Percentiles rank a stretch among this genome's conserved stretches.
These are phyloP conservation scores for Lycaena phlaeas DNA, from an alignment of 2,888 invertebrate genomes.

Conservation along the genomic window DNA sequence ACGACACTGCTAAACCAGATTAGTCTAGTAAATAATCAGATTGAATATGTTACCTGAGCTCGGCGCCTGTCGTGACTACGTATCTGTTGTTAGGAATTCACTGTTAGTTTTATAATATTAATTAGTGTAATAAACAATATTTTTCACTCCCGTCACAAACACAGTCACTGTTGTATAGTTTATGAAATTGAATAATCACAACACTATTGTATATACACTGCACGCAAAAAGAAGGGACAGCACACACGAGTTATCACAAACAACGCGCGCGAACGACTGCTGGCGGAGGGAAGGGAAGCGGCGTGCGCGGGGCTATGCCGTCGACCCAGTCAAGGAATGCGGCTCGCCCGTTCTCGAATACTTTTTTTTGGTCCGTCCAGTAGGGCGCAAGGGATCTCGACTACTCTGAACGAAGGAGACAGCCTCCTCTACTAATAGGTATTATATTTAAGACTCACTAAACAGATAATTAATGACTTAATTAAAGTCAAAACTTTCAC, in stretches of 20 bases:
- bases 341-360: slow-evolving; percentile 58
- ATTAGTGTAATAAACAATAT: slow-evolving; percentile 21
- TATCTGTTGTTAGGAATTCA: slow-evolving; percentile 42
- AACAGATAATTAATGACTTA: not conserved
- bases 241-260: slow-evolving; percentile 35
- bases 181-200: slow-evolving; percentile 39
- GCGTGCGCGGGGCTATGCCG: slow-evolving; percentile 44
- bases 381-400: slow-evolving; percentile 32
- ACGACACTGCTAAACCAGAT: slow-evolving; percentile 31
- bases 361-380: slow-evolving; percentile 46
- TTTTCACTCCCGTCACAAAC: slow-evolving; percentile 41
- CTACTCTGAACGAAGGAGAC: not conserved
- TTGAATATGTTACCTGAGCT: slow-evolving; percentile 64
- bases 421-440: not conserved
- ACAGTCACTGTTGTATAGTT: slow-evolving; percentile 42
- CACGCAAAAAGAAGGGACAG: slow-evolving; percentile 43
- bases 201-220: slow-evolving; percentile 63
- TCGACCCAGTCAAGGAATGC: slow-evolving; percentile 66
- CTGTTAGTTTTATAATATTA: slow-evolving; percentile 26
- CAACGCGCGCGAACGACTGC: slow-evolving; percentile 64
- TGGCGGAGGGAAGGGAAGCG: slow-evolving; percentile 21
- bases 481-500: no score
- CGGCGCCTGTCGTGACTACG: slow-evolving; percentile 59
- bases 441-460: not conserved
- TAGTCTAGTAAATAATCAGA: slow-evolving; percentile 47